Evolutionary conservation across 2,888 invertebrate genomes (phyloP), one percentile per base, ranked within the genome.

Genomic region (Sphaerophoria taeniata): DNA sequence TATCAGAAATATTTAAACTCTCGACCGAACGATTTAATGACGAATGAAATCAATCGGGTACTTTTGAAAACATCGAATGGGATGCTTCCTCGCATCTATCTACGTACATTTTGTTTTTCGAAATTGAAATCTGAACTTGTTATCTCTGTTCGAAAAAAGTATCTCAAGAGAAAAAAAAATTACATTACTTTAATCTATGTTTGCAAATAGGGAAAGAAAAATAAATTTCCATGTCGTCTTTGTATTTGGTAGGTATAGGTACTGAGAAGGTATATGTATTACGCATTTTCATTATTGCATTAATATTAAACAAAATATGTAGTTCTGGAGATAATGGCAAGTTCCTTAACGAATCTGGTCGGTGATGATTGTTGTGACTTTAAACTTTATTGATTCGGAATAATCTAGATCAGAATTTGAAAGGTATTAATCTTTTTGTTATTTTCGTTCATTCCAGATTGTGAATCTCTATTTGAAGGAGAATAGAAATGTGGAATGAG

Each of bases 91-190:
- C 70, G 58, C 47, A 58, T 58, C 49, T n/a, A 58, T 58, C 49
- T n/a, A 51, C 63, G 49, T 43, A 55, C 39, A 24, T 24, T 33
- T 55, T 67, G 60, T 81, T 71, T 61, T 81, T 76, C 36, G 47
- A 60, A 75, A 39, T 69, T 5, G 4, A 58, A 74, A 77, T 69
- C 61, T 69, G 55, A 77, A 78, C 51, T 73, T 73, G 34, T 83
- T 83, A 83, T 83, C 82, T 55, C 65, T 47, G 12, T 49, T 34
- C 36, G 7, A 16, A 14, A 33, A 6, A 49, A 47, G 53, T 39
- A 6, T 39, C 43, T 43, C 43, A 43, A 12, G 34, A 36, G 34
- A 34, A 49, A 49, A 6, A 16, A 36, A 65, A 34, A 36, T 0
- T 6, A 34, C n/a, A 31, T 9, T 16, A 67, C 53, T n/a, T 39